Evolutionary conservation across 2,888 invertebrate genomes (phyloP), one percentile per base, ranked within the genome.

Genomic region (Embidobia sp.): DNA sequence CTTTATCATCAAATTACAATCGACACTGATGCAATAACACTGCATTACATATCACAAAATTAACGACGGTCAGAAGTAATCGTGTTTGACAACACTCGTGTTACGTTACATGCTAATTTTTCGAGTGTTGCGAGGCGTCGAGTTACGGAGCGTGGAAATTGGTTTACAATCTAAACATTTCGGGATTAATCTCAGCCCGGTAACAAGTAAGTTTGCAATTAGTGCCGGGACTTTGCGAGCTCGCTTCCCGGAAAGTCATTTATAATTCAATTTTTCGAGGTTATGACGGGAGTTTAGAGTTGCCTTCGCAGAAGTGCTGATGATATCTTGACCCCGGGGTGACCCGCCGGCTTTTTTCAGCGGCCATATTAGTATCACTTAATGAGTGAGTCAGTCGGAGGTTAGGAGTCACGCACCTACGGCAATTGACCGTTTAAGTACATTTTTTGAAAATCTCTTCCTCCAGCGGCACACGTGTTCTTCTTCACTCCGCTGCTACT

Each of bases 201-300:
- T 49, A 53, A 46, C 42, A 53, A 44, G 35, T 31, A 49, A 51
- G 51, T 63, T 61, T 63, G 42, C 44, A 53, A 70, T 70, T 70
- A 59, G 37, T 26, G 31, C 33, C 31, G 27, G 18, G 33, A 42
- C 42, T 53, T 46, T 26, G 53, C 53, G 33, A 29, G 42, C 3
- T 29, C 31, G 22, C 22, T 61, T 72, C 63, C 42, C 22, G 46
- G 63, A 57, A 70, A 51, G 59, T 42, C 37, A 63, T 72, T 63
- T 55, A 72, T 63, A 63, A 72, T 72, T 63, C 46, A 55, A 72
- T 63, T 72, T 72, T 72, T 72, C 48, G 55, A 27, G 51, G 27
- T 63, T 63, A 72, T 63, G 72, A 63, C 31, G 35, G 44, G 37
- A 72, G 53, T 63, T 63, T 49, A 51, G 48, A 61, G 35, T 31